These are phyloP conservation scores for Coptodon bakossiorum DNA, from an alignment of 2,113 vertebrate genomes.

Conservation along the genomic window DNA sequence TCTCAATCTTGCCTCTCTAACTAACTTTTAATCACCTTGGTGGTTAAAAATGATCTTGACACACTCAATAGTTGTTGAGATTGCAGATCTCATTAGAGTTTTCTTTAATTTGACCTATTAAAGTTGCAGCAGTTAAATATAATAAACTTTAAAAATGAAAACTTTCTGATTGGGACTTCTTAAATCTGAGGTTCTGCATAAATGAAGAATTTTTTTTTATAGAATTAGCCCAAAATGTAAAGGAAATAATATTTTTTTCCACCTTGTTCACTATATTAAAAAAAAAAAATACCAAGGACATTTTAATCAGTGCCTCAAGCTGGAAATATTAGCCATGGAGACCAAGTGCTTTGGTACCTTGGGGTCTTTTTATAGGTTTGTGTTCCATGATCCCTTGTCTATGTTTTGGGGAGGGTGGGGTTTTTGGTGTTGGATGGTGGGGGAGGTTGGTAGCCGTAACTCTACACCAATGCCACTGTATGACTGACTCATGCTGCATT, in stretches of 20 bases:
- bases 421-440: neutral
- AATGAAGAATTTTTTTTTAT: accelerated
- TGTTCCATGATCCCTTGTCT: slow-evolving; percentile 40
- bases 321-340: slow-evolving; percentile 17
- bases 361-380: slow-evolving; percentile 61
- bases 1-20: neutral
- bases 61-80: neutral
- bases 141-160: neutral
- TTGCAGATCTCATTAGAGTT: accelerated
- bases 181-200: neutral
- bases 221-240: neutral
- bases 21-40: neutral
- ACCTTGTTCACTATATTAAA: neutral
- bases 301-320: neutral
- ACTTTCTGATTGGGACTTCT: accelerated
- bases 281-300: neutral
- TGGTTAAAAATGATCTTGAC: neutral
- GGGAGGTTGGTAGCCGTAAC: slow-evolving; percentile 40
- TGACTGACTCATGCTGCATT: slow-evolving; percentile 12
- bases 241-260: neutral
- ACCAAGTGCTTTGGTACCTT: slow-evolving; percentile 14
- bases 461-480: slow-evolving; percentile 26
- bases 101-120: neutral
- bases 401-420: slow-evolving; percentile 25
- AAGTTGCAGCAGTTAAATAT: neutral